Conservation (phyloP, 53 echinoderm and acorn worm species). For the Arbacia lixula region DNA sequence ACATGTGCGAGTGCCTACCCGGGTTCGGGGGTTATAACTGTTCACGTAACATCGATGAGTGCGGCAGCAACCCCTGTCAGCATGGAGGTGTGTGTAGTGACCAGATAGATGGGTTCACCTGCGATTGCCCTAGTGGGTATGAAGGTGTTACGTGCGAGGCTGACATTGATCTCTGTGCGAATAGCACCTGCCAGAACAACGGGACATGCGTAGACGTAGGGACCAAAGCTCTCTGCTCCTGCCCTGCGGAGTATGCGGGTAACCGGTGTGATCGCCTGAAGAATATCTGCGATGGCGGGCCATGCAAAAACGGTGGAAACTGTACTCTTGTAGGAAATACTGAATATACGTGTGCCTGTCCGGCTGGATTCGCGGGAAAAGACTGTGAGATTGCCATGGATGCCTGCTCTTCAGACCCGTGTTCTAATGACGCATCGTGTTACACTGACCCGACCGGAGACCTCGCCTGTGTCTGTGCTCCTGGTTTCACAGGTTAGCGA, state of each 20-base stretch:
- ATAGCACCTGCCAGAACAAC: constrained; percentile 13
- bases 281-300: constrained; percentile 18
- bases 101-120: background rate
- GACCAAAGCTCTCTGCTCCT: background rate
- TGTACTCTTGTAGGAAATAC: constrained; percentile 31
- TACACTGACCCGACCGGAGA: background rate
- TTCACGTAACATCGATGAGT: constrained; percentile 30
- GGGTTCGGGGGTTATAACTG: constrained; percentile 6
- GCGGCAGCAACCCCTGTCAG: constrained; percentile 24
- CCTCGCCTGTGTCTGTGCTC: background rate
- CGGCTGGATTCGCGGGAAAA: constrained; percentile 54
- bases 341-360: constrained; percentile 69
- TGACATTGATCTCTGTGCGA: constrained; percentile 35
- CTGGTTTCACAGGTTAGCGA: constrained; percentile 16
- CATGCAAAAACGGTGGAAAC: constrained; percentile 16
- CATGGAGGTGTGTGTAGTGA: constrained; percentile 16
- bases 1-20: constrained; percentile 2
- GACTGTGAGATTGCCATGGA: constrained; percentile 65
- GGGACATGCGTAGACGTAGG: constrained; percentile 25
- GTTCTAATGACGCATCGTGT: constrained; percentile 62
- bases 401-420: constrained; percentile 57
- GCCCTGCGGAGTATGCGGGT: constrained; percentile 10
- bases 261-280: constrained; percentile 4
- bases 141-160: constrained; percentile 24
- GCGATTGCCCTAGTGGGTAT: constrained; percentile 29